These are phyloP conservation scores for Imbricaverruca yamaguchii DNA, from an alignment of 2,888 invertebrate species.

Conservation along the genomic window DNA sequence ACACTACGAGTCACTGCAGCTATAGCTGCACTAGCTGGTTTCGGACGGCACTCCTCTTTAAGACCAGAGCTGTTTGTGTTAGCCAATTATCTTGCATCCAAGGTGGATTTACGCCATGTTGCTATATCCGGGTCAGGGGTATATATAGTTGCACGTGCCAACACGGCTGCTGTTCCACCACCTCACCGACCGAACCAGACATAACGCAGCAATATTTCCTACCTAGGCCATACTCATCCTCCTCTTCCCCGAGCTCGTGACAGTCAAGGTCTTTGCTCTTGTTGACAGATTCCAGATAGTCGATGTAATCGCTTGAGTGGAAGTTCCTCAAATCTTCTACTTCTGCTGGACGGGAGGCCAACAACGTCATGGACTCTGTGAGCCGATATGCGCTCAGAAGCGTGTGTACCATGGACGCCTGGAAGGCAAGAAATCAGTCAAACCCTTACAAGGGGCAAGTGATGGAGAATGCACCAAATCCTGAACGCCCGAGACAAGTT, in stretches of 20 bases:
- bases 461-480: background rate
- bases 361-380: background rate
- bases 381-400: background rate
- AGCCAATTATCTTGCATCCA: no score
- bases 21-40: no score
- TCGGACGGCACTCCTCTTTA: no score
- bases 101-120: no score
- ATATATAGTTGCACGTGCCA: no score
- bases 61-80: no score
- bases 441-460: background rate
- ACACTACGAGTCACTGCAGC: no score
- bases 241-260: background rate
- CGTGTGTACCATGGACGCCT: conserved; percentile 11
- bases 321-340: background rate
- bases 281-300: background rate
- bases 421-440: background rate
- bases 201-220: background rate
- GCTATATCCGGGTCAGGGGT: no score
- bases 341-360: background rate
- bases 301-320: background rate
- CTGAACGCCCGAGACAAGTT: background rate
- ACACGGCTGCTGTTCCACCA: no score
- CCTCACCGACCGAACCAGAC: no score
- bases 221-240: background rate
- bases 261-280: background rate